These are phyloP conservation scores for Peromyscus californicus DNA, from an alignment of 2,113 vertebrate species.

Conservation along the genomic window DNA sequence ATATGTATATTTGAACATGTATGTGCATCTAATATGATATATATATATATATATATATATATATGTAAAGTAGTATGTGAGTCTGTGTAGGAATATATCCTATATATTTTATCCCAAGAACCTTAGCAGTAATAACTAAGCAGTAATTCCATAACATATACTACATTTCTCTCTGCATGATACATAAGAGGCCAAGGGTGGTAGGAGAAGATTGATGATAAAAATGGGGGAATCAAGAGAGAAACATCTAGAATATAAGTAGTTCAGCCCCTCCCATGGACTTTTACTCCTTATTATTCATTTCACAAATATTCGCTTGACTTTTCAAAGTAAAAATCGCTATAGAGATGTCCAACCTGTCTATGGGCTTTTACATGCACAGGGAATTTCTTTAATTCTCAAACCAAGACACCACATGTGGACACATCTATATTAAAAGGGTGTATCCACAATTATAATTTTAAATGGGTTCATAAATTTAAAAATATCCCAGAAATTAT, in stretches of 20 bases:
- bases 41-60: background rate
- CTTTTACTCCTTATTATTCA: background rate
- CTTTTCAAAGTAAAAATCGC: background rate
- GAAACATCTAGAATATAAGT: background rate
- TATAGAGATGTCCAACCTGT: background rate
- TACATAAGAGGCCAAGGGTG: background rate
- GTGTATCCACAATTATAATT: background rate
- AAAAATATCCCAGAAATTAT: background rate
- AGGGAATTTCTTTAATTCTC: background rate
- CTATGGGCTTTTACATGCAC: background rate
- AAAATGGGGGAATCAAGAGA: background rate
- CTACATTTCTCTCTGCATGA: slow-evolving; percentile 20
- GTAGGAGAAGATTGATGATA: no score
- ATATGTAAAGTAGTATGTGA: background rate
- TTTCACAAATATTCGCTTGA: background rate
- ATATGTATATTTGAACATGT: background rate
- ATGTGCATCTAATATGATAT: background rate
- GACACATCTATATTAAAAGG: background rate
- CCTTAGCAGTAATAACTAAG: background rate
- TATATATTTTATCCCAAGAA: background rate
- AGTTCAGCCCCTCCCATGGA: background rate
- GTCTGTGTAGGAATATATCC: background rate
- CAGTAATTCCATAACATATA: background rate
- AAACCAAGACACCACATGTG: background rate
- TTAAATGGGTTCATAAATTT: background rate